Evolutionary conservation across 2,888 invertebrate genomes (phyloP).

Genomic region (Platypus cylindrus): DNA sequence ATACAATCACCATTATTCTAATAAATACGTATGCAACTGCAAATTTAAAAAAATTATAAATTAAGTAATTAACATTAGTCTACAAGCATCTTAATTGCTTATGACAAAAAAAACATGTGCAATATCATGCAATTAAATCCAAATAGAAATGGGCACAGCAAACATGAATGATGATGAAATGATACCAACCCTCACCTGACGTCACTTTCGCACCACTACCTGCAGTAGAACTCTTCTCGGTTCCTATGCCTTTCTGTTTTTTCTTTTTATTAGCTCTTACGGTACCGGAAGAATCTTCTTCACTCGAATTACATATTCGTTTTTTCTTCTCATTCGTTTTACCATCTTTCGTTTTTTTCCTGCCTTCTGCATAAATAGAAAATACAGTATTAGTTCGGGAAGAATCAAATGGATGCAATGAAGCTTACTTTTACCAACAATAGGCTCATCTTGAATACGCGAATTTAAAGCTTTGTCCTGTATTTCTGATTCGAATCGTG

Average conservation of each 20-base stretch:
- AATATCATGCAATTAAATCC: conserved; percentile 4
- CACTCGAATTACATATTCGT: conserved; percentile 37
- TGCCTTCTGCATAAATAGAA: conserved; percentile 35
- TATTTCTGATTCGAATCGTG: conserved; percentile 91
- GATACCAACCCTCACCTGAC: conserved; percentile 36
- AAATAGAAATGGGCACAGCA: too few relatives aligned
- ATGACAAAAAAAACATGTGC: too few relatives aligned
- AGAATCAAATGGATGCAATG: not conserved
- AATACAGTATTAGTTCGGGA: not conserved
- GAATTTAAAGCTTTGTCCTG: conserved; percentile 84
- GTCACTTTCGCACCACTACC: conserved; percentile 31
- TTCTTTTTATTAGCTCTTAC: conserved; percentile 40
- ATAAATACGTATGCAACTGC: too few relatives aligned
- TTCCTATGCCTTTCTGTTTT: conserved; percentile 41
- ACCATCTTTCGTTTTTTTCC: conserved; percentile 54
- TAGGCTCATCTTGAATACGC: conserved; percentile 53
- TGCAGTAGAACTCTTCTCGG: conserved; percentile 26
- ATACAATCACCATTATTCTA: too few relatives aligned
- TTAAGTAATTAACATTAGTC: too few relatives aligned
- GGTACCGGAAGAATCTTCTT: conserved; percentile 37
- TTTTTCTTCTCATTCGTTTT: conserved; percentile 51
- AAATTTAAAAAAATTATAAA: too few relatives aligned
- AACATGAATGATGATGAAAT: conserved; percentile 19
- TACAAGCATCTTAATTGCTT: too few relatives aligned
- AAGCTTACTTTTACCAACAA: conserved; percentile 44